Evolutionary conservation across 2,888 invertebrate species (phyloP).

Genomic region (Thecocarcelia acutangulata): DNA sequence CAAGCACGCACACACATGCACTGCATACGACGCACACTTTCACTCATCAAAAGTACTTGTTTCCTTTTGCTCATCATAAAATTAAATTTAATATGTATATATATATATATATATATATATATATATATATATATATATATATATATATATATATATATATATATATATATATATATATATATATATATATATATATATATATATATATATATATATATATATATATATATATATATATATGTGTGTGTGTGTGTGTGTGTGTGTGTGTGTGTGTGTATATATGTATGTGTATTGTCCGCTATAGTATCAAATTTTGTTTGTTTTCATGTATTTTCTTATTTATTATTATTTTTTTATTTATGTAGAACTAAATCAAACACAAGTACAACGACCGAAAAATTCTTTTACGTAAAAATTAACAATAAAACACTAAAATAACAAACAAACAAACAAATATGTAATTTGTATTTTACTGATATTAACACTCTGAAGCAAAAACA

Average conservation of each 20-base stretch:
- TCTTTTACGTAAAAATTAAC: constrained; percentile 42
- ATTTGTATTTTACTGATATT: not conserved
- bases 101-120: too few relatives aligned
- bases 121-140: not conserved
- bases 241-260: too few relatives aligned
- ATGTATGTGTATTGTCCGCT: not conserved
- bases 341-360: constrained; percentile 10
- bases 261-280: too few relatives aligned
- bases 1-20: not conserved
- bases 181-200: too few relatives aligned
- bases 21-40: not conserved
- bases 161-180: not conserved
- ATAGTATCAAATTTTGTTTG: constrained; percentile 26
- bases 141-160: too few relatives aligned
- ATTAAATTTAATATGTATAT: not conserved
- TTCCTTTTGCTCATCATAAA: constrained; percentile 20
- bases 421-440: constrained; percentile 32
- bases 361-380: constrained; percentile 56
- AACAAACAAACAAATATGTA: not conserved
- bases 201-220: not conserved
- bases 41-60: constrained; percentile 21
- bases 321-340: not conserved
- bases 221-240: too few relatives aligned
- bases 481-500: not conserved
- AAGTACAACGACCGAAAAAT: constrained; percentile 60